These are phyloP conservation scores for Bellardia bayeri DNA, from an alignment of 2,888 invertebrate genomes.

Conservation along the genomic window DNA sequence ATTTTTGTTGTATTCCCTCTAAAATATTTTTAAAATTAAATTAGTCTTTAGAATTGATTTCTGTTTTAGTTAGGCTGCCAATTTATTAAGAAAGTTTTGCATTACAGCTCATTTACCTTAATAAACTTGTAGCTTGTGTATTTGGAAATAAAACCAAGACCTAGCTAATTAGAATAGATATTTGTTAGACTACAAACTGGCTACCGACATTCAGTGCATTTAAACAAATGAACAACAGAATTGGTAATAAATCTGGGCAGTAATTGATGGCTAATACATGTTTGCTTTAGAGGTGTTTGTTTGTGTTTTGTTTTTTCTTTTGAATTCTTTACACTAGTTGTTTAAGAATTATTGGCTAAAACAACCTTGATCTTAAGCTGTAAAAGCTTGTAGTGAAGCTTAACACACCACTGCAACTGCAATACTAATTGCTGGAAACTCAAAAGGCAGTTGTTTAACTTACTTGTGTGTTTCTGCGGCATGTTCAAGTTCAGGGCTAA, in stretches of 20 bases:
- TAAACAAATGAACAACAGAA: not conserved
- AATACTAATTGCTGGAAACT: conserved; percentile 8
- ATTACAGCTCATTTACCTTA: too few relatives aligned
- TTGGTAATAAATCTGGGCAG: conserved; percentile 57
- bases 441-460: conserved; percentile 17
- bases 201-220: not conserved
- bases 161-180: conserved; percentile 19
- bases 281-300: not conserved
- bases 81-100: not conserved
- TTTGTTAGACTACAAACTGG: not conserved
- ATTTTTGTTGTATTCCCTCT: too few relatives aligned
- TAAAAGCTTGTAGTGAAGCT: not conserved
- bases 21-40: too few relatives aligned
- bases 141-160: too few relatives aligned
- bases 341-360: not conserved
- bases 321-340: not conserved
- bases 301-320: not conserved
- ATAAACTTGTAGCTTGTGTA: too few relatives aligned
- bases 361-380: conserved; percentile 7
- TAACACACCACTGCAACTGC: not conserved
- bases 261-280: conserved; percentile 43
- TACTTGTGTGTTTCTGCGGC: not conserved
- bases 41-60: too few relatives aligned
- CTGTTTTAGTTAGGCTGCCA: not conserved
- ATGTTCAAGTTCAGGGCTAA: conserved; percentile 71